A percentile compares a stretch with the other conserved stretches of the same genome.
phyloP scores from a whole-genome alignment of 2,888 invertebrate genomes.

The Merodon equestris region DNA sequence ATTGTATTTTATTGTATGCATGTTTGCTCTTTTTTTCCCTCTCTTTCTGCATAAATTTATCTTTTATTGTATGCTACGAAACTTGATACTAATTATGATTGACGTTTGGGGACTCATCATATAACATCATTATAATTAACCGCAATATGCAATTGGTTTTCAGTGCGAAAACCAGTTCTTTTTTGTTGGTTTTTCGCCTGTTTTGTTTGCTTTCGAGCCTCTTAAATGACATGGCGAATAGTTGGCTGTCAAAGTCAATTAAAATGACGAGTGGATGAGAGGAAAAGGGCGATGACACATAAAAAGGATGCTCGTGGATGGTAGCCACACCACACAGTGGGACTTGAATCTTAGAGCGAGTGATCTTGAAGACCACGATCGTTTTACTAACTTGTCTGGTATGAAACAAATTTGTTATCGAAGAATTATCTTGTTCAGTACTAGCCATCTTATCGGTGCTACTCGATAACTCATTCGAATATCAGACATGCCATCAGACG shows the following conservation, averaged over 20 bases:
- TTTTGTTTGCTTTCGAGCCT: conserved; percentile 5
- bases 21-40: conserved; percentile 32
- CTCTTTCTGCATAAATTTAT: background rate
- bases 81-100: conserved; percentile 69
- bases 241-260: conserved; percentile 63
- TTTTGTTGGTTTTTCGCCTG: conserved; percentile 15
- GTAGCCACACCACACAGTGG: no score
- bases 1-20: conserved; percentile 29
- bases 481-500: no score
- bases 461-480: no score
- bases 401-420: no score
- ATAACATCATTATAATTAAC: conserved; percentile 68
- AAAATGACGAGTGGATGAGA: no score
- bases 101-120: conserved; percentile 68
- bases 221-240: conserved; percentile 54
- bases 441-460: no score
- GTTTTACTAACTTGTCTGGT: no score
- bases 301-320: no score
- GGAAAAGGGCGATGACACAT: no score
- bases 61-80: conserved; percentile 14
- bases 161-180: conserved; percentile 46
- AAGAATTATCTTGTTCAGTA: no score
- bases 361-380: no score
- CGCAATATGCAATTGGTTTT: conserved; percentile 65
- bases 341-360: no score